Conservation (phyloP, 2,113 vertebrate species). For the Chlorodrepanis virens region DNA sequence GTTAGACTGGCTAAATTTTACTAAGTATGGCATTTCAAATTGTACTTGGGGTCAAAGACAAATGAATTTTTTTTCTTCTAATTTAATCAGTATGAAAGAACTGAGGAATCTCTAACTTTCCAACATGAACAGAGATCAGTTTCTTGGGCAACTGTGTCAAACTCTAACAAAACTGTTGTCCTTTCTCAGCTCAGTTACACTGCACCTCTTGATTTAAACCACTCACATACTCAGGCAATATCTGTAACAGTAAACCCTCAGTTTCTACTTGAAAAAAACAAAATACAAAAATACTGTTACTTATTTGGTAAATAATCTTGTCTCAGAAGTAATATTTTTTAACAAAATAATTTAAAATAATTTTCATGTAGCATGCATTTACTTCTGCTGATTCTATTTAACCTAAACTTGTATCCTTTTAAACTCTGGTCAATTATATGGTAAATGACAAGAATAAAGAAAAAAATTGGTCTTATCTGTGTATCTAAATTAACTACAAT, state of each 20-base stretch:
- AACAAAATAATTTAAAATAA: neutral
- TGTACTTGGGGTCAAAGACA: neutral
- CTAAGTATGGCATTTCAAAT: neutral
- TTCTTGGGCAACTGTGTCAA: neutral
- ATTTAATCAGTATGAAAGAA: neutral
- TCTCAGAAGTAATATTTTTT: neutral
- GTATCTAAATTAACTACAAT: conserved; percentile 45
- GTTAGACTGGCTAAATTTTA: neutral
- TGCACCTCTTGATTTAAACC: neutral
- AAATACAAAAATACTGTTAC: neutral
- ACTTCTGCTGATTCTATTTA: neutral
- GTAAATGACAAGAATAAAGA: conserved; percentile 20
- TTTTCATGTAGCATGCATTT: neutral
- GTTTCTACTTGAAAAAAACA: neutral
- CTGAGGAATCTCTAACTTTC: neutral
- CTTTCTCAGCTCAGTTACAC: neutral
- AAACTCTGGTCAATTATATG: neutral
- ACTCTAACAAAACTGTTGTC: neutral
- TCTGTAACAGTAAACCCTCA: neutral
- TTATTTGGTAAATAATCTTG: neutral
- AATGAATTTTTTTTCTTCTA: neutral
- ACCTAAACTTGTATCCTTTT: neutral
- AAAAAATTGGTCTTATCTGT: conserved; percentile 9
- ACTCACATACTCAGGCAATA: neutral
- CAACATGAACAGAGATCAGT: neutral